Evolutionary conservation across 2,888 invertebrate species (phyloP).

Genomic region (Nebria salina): DNA sequence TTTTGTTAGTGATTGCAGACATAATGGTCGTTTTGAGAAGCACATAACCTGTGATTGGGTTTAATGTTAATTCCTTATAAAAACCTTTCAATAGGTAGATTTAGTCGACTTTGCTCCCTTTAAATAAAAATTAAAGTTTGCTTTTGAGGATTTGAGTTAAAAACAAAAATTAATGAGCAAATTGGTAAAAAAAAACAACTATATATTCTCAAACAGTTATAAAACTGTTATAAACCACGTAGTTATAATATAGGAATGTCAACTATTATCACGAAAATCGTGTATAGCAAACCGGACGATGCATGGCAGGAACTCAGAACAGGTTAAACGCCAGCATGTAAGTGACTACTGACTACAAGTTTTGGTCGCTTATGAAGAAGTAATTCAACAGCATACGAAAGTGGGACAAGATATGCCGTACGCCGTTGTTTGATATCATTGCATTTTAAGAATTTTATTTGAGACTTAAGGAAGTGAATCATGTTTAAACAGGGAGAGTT

Average conservation of each 20-base stretch:
- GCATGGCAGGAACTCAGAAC: background rate
- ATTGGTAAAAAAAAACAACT: background rate
- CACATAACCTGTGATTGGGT: too few relatives aligned
- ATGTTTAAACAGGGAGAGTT: background rate
- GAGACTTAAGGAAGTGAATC: background rate
- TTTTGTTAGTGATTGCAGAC: too few relatives aligned
- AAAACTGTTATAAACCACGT: background rate
- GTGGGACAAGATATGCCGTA: constrained; percentile 9
- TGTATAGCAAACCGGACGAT: background rate
- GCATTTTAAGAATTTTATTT: background rate
- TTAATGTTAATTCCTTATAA: too few relatives aligned
- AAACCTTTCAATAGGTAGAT: too few relatives aligned
- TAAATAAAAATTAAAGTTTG: background rate
- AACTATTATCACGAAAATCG: background rate
- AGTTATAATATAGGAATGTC: background rate
- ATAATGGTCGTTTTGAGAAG: too few relatives aligned
- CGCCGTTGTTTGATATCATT: constrained; percentile 1
- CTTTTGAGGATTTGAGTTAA: background rate
- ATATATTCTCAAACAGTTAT: background rate
- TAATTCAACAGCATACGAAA: background rate
- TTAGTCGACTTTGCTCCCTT: too few relatives aligned
- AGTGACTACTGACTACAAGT: background rate
- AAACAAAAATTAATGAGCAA: background rate
- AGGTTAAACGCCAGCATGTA: background rate
- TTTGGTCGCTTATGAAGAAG: constrained; percentile 9